These are phyloP conservation scores for Phylloscopus whistleri DNA, from an alignment of 2,113 vertebrate species.

Conservation along the genomic window DNA sequence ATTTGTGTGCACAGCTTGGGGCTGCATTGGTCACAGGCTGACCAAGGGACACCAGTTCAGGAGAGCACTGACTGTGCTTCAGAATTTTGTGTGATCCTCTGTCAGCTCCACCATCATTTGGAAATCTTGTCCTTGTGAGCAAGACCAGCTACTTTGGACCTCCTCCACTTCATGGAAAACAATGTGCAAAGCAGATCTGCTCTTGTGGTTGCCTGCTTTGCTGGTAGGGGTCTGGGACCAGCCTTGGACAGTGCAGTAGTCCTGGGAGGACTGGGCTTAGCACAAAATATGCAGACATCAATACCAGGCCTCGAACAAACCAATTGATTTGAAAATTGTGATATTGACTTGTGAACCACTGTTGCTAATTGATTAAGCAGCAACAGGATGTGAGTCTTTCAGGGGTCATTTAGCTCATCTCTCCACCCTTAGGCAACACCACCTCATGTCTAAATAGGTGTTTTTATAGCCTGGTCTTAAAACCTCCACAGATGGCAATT, in stretches of 20 bases:
- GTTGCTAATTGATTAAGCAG: not conserved
- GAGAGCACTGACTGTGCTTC: not conserved
- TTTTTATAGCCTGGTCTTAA: not conserved
- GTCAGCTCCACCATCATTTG: not conserved
- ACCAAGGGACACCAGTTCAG: not conserved
- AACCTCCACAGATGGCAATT: not conserved
- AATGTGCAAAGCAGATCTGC: not conserved
- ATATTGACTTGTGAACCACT: not conserved
- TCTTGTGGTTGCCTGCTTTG: not conserved
- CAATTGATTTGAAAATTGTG: not conserved
- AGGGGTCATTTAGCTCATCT: not conserved
- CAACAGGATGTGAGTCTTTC: not conserved
- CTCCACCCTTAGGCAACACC: not conserved
- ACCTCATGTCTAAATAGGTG: not conserved
- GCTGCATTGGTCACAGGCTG: not conserved
- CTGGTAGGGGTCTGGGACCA: not conserved
- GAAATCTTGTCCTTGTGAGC: not conserved
- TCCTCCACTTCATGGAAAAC: not conserved
- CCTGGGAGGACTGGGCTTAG: not conserved
- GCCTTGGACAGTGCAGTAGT: not conserved
- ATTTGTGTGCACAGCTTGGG: not conserved
- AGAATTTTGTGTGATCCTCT: not conserved
- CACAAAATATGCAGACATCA: accelerated
- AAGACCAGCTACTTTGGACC: not conserved
- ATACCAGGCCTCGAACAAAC: not conserved